These are phyloP conservation scores for Leucopsar rothschildi DNA, from an alignment of 2,113 vertebrate genomes.

Conservation along the genomic window DNA sequence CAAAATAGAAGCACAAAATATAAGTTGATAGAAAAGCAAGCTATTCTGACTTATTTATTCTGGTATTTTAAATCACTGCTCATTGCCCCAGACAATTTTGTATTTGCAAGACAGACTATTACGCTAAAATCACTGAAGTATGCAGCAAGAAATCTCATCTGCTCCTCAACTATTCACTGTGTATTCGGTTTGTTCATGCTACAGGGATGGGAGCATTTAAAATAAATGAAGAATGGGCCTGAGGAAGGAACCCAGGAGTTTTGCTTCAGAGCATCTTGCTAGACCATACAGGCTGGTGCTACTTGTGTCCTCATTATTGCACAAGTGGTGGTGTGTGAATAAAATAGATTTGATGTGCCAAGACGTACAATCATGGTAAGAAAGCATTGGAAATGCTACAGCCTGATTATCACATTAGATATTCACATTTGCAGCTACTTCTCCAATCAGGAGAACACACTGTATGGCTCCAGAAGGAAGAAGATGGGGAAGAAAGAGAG, in stretches of 20 bases:
- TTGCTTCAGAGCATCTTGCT: background rate
- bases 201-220: background rate
- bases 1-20: background rate
- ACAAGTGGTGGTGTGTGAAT: background rate
- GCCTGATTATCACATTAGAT: background rate
- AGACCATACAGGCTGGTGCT: background rate
- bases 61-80: slow-evolving; percentile 3
- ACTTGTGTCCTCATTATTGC: background rate
- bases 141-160: background rate
- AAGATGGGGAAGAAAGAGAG: background rate
- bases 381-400: background rate
- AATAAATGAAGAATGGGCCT: background rate
- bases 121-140: slow-evolving; percentile 29
- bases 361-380: background rate
- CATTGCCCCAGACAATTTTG: background rate
- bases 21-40: background rate
- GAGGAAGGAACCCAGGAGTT: background rate
- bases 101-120: slow-evolving; percentile 15
- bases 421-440: background rate
- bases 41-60: slow-evolving; percentile 9
- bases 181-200: rapidly evolving
- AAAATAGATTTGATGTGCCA: background rate
- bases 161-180: background rate
- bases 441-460: background rate
- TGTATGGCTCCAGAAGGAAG: background rate